Evolutionary conservation across 37 sponge, comb jelly and placozoan species (phyloP).

Genomic region (Tethya wilhelma): DNA sequence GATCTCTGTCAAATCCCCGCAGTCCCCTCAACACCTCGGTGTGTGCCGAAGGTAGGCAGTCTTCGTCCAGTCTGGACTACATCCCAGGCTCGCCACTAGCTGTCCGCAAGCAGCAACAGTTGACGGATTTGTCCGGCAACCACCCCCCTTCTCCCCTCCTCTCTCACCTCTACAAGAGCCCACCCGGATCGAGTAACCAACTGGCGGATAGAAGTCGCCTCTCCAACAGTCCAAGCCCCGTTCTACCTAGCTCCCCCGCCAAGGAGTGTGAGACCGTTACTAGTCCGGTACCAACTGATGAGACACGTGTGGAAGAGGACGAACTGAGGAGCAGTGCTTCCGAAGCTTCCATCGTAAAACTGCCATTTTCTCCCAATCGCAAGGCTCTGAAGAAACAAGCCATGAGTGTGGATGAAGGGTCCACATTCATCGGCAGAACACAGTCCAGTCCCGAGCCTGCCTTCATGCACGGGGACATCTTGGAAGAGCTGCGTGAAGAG

Average conservation of each 20-base stretch:
- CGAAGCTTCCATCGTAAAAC: background rate
- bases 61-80: slow-evolving; percentile 28
- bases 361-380: background rate
- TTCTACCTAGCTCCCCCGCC: background rate
- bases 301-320: background rate
- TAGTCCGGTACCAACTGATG: background rate
- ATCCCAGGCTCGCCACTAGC: slow-evolving; percentile 3
- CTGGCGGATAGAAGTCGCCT: background rate
- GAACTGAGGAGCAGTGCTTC: background rate
- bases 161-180: slow-evolving; percentile 6
- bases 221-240: background rate
- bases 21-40: background rate
- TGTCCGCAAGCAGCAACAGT: background rate
- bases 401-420: background rate
- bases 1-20: background rate
- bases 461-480: background rate
- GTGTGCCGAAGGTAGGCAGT: background rate
- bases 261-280: too few relatives aligned
- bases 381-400: background rate
- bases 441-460: too few relatives aligned
- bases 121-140: background rate
- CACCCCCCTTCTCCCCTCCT: slow-evolving; percentile 24
- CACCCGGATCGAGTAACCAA: background rate
- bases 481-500: slow-evolving; percentile 13
- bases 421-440: background rate